Base-by-base conservation (phyloP, 2,888 invertebrate genomes). In the Catocala nupta region DNA sequence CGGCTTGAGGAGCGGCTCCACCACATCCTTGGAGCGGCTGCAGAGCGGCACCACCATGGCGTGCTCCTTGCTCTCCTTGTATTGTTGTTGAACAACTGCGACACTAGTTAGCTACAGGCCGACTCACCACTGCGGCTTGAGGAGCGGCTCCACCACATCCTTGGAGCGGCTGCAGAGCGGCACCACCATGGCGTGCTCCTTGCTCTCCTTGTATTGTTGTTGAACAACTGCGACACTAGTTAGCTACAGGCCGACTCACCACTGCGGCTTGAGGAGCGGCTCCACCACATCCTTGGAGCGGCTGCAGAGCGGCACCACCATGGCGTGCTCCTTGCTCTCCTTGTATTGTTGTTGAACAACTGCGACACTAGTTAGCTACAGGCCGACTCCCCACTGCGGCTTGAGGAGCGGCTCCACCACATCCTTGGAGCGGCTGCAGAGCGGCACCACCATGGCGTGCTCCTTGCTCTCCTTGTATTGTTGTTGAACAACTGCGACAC, bases 271-370 rank as follows among this genome's bases (percentile, higher is more conserved):
- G 42, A 99, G 95, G 83, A 99, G 95, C 0, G 99, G 99, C 84
- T 99, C 99, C 12, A 99, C 98, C 0, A 99, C 96, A 88, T 99
- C 99, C 90, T 99, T 99, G 1, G 99, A 99, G 45, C 99, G 96
- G 87, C 98, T 98, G 91, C 98, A 98, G 63, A 99, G 96, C 0
- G 99, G 99, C 39, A 99, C 97, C 59, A 98, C 97, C 99, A 99
- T 99, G 2, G 98, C 96, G 92, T 99, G 98, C 62, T 98, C 98
- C 68, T 97, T 96, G 0, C 96, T 96, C 75, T 96, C 98, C 48
- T 96, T 95, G 86, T 97, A 98, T 11, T 25, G 36, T 8, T 39
- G 36, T 7, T 39, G 36, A 8, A 8, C 8, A 8, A 34, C 6
- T 5, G n/a, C 8, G 12, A 36, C 7, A n/a, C 4, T 50, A 3